phyloP scores from a whole-genome alignment of 2,797 vertebrate genomes.

The Poecilia velifera region DNA sequence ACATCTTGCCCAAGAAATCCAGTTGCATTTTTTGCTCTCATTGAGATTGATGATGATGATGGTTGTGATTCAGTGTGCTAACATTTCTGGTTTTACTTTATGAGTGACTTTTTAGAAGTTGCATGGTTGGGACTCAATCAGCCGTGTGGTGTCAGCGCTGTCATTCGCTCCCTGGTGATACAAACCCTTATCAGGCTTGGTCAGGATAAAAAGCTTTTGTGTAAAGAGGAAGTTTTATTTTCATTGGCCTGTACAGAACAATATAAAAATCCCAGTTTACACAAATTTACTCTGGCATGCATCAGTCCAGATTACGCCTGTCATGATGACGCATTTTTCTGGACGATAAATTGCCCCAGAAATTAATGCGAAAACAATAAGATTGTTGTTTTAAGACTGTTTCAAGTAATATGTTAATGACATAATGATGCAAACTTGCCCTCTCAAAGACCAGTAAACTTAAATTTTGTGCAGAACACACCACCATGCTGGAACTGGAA shows the following conservation, averaged over 20 bases:
- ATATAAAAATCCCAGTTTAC: background rate
- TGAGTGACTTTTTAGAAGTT: background rate
- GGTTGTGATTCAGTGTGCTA: background rate
- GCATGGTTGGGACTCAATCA: slow-evolving; percentile 1
- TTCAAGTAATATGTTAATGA: too few relatives aligned
- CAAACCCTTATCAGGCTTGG: slow-evolving; percentile 3
- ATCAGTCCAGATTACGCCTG: background rate
- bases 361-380: too few relatives aligned
- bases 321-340: too few relatives aligned
- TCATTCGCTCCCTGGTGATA: slow-evolving; percentile 1
- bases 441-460: too few relatives aligned
- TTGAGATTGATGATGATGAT: background rate
- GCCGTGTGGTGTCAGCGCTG: slow-evolving; percentile 13
- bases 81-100: background rate
- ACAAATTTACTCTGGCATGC: background rate
- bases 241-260: background rate
- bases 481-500: too few relatives aligned
- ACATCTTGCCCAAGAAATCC: background rate
- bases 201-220: slow-evolving; percentile 15
- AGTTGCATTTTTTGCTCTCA: background rate
- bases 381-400: too few relatives aligned
- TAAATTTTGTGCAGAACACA: too few relatives aligned
- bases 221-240: background rate
- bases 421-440: too few relatives aligned
- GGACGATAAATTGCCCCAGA: too few relatives aligned